Conservation (phyloP, 2,888 invertebrate species). For the Apotomis betuletana region DNA sequence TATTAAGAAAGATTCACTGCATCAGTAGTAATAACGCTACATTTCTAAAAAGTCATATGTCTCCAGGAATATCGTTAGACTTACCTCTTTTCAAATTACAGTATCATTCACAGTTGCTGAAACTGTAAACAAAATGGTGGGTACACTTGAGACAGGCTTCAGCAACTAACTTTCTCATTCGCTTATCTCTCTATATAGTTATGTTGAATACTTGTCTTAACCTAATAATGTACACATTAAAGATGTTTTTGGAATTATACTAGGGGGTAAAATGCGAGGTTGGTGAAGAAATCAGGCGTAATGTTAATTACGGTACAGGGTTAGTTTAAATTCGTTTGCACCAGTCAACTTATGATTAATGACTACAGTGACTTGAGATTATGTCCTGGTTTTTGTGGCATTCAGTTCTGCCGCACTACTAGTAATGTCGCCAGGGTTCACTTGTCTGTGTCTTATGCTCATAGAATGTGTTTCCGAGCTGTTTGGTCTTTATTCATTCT, state of each 20-base stretch:
- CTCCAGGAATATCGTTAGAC: neutral
- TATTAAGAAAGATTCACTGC: neutral
- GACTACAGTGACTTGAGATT: neutral
- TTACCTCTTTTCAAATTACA: too few relatives aligned
- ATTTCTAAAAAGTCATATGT: neutral
- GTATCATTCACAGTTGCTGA: neutral
- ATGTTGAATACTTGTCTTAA: neutral
- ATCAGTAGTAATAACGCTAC: neutral
- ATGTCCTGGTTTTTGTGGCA: constrained; percentile 5
- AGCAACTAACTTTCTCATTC: neutral
- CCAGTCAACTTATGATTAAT: constrained; percentile 28
- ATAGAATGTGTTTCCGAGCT: too few relatives aligned
- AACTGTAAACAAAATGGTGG: constrained; percentile 15
- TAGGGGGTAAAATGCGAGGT: neutral
- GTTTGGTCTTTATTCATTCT: too few relatives aligned
- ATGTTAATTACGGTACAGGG: constrained; percentile 12
- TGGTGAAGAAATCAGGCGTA: neutral
- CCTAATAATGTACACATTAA: neutral
- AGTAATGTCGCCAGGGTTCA: neutral
- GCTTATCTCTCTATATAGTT: neutral
- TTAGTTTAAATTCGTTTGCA: constrained; percentile 29
- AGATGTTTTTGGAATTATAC: neutral
- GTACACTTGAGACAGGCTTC: neutral
- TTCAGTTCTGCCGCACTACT: neutral
- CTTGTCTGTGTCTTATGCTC: neutral